Conservation (phyloP, 2,113 vertebrate genomes). For the Polyodon spathula region DNA sequence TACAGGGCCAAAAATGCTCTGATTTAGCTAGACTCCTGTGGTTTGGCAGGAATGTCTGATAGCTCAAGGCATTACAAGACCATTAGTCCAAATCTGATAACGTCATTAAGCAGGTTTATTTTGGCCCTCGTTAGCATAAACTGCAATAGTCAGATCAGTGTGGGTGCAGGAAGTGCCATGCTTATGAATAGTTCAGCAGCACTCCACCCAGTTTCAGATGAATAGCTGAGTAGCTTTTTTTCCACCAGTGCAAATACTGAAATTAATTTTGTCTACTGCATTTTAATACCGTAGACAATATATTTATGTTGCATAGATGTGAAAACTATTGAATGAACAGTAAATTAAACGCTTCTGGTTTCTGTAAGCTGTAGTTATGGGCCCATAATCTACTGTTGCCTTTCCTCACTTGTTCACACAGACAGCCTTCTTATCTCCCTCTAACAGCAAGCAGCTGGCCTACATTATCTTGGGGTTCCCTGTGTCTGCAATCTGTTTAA, state of each 20-base stretch:
- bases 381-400: not conserved
- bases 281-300: no score
- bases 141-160: slow-evolving; percentile 15
- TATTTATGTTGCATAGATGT: no score
- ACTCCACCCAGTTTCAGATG: slow-evolving; percentile 27
- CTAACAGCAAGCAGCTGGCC: not conserved
- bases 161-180: slow-evolving; percentile 47
- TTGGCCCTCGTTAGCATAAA: slow-evolving; percentile 30
- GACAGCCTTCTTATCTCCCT: not conserved
- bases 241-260: no score
- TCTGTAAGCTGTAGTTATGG: not conserved
- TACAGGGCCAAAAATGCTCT: not conserved
- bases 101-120: slow-evolving; percentile 41
- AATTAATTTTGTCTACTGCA: no score
- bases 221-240: not conserved
- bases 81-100: slow-evolving; percentile 46
- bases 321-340: no score
- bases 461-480: no score
- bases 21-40: not conserved
- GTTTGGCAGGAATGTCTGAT: slow-evolving; percentile 42
- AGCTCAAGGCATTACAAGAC: slow-evolving; percentile 36
- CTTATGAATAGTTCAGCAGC: slow-evolving; percentile 46
- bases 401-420: not conserved
- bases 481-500: no score
- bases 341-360: no score